Evolutionary conservation across 2,888 invertebrate genomes (phyloP), one percentile per base, ranked within the genome.

Genomic region (Rotaria macrura): DNA sequence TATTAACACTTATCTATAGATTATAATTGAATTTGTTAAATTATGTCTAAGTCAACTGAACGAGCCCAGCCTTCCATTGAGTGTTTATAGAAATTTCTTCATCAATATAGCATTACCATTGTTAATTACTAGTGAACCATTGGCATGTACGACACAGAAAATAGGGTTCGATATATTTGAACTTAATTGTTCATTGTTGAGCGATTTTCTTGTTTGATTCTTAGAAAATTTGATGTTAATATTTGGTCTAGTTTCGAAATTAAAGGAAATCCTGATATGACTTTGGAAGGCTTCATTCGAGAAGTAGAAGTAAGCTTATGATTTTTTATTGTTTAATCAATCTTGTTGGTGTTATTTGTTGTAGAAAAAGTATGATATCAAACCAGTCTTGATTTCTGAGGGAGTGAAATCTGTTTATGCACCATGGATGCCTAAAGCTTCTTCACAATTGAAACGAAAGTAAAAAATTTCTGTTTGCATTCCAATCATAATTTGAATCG

Each of bases 101-200:
- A 94, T 95, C 86, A 99, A 99, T 91, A 92, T 99, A 87, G 97
- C 98, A 0, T 91, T 98, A 88, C 97, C 98, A 0, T 96, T 97
- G 93, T 95, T 97, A 90, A 96, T 95, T 1, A 97, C 97, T 92
- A 96, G 97, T 0, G 98, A 98, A 89, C 97, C 97, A 0, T 93
- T 96, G 87, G 92, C 94, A 0, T 95, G 96, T 0, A 94, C 95
- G 0, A 94, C 94, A 89, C 93, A 91, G 87, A 91, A 91, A 90
- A 89, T 89, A 84, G 40, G 52, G 83, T 52, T 38, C 12, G 0
- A 49, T 17, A 49, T 52, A 4, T 52, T 52, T 20, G 14, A 14
- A 47, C 14, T 4, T 47, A 1, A 17, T 49, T 49, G 14, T 49
- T 49, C 12, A 49, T 23, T 52, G 1, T 23, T 23, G 0, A 23